Evolutionary conservation across 2,888 invertebrate genomes (phyloP), one percentile per base, ranked within the genome.

Genomic region (Perithous albicinctus): DNA sequence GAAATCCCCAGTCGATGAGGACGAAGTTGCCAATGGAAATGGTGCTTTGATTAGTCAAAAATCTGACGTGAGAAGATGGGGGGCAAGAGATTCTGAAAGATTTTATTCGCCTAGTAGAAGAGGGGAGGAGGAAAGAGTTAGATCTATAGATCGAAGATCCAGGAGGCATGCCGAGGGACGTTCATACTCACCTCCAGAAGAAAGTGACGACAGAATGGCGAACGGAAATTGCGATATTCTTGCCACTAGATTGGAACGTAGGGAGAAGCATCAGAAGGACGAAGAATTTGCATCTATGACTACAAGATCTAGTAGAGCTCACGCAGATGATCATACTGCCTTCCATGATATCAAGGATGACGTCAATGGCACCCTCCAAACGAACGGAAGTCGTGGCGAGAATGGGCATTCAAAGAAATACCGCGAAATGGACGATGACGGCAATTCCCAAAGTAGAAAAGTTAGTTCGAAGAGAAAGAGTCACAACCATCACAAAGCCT

Each of bases 401-500:
- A 79, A 78, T 10, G 78, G 78, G 2, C 72, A 46, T 43, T 12
- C 48, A 18, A 77, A 75, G 8, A 86, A 79, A 29, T 84, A 85
- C 4, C 84, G 78, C 43, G 85, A 88, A 2, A 63, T 82, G 10
- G 86, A 86, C 12, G 20, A 56, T 6, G 88, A 85, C 32, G 86
- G 86, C 10, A 84, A 83, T 26, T 83, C 78, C 1, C 88, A 86
- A 35, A 80, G 86, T 6, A 86, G 84, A 41, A 89, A 84, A n/a
- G 87, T 87, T 3, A 85, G 78, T 3, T 85, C 86, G 7, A 38
- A 38, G 0, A 67, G 67, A 15, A 76, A 79, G 67, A 79, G 46
- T 61, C 69, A 69, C 63, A 15, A 29, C 1, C 70, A 72, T 72
- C 72, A 23, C 15, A 79, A 76, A 82, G 46, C 79, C 1, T 72